Evolutionary conservation across 2,113 vertebrate species (phyloP), one percentile per base, ranked within the genome.

Genomic region (Charina bottae): DNA sequence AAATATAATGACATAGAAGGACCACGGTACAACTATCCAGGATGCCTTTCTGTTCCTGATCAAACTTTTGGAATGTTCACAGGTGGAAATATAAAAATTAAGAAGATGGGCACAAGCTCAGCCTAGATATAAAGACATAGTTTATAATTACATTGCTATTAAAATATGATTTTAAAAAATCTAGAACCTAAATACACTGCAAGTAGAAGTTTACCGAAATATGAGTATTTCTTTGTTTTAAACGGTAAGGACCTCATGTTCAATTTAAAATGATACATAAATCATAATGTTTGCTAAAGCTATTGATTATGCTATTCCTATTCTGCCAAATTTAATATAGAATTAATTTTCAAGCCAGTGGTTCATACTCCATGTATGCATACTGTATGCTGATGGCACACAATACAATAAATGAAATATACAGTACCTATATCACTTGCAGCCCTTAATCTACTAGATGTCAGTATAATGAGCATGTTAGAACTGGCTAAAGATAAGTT

Each of bases 241-340:
- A 88, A 84, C 83, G n/a, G 95, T 95, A 96, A 97, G 95, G 89
- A 95, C 96, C 93, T 96, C 89, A 93, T 92, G 84, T 97, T 97
- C 96, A 97, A 98, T 97, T 98, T 96, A 96, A 97, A 95, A 88
- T 92, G 90, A 96, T 96, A 84, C 88, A 95, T 96, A 97, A 97
- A 97, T 96, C 94, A 96, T 96, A 64, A 56, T 97, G 92, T 96
- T 97, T 97, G 92, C 92, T 96, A 94, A 58, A 95, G 83, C 56
- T 97, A 89, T 96, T 97, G 96, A 97, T 94, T 96, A 91, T 94
- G 91, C 90, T 53, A 8, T 93, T 96, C 93, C 93, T 91, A 94
- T 97, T 96, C 92, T 97, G 92, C 85, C 90, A 96, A 96, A 95
- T 62, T 96, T 96, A 97, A 97, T 96, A 96, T 94, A 96, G 97